Base-by-base conservation (phyloP, 1,140 invertebrate genomes). In the Neotoxoptera formosana region DNA sequence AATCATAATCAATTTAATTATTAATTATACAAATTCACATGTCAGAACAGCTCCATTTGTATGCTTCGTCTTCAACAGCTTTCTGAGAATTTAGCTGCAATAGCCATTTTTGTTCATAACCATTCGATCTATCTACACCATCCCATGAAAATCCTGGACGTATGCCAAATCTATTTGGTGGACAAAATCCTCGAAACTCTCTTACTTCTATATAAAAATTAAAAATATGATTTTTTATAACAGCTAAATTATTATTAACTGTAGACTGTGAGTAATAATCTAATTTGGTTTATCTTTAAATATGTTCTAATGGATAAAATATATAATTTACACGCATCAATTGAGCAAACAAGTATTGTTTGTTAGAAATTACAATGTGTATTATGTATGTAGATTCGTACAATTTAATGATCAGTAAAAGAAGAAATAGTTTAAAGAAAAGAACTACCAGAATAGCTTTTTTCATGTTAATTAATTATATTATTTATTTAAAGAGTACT, bases 111-210 rank as follows among this genome's bases (percentile, higher is more conserved):
- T 97, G 97, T 95, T 99, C 99, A 95, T 99, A 99, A 0, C 99
- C 99, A 96, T 98, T 99, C 9, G 99, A 99, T 45, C 99, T 95
- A 95, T 99, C 98, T 0, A 99, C 99, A 2, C 99, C 99, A 95
- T 99, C 99, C 99, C 99, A 99, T 67, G 98, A 96, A 95, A 99
- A 97, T 0, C 99, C 99, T 1, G 99, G 99, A 89, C 96, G 95
- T 93, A 99, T 99, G 76, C 97, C 96, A 96, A 97, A 99, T 21
- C 99, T 96, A 96, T 99, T 99, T 81, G 98, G 98, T 76, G 97
- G 97, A 94, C 96, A 97, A 48, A 97, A 96, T 7, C 98, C 98
- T 94, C 97, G 96, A 95, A 99, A 99, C 34, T 95, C 95, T 34
- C 97, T 98, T 95, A 94, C 95, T 93, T 96, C 96, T 93, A 95